Percentiles rank a stretch among this genome's conserved stretches.
Evolutionary conservation across 2,888 invertebrate genomes (phyloP).

Genomic region (Petrophora chlorosata): DNA sequence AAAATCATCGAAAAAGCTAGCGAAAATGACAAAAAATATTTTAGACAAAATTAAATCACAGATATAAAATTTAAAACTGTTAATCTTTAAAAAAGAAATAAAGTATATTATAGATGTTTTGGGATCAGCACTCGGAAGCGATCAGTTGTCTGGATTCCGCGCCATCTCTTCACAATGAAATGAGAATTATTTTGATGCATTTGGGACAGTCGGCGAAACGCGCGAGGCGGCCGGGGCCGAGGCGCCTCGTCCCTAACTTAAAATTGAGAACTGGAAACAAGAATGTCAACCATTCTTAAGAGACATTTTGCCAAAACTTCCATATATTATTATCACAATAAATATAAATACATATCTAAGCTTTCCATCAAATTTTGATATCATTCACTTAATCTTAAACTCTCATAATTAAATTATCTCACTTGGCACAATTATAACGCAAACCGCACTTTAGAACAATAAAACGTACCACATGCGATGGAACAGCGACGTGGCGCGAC

Average conservation of each 20-base stretch:
- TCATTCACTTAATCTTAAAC: constrained; percentile 81
- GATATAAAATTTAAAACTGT: too few relatives aligned
- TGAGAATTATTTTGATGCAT: constrained; percentile 63
- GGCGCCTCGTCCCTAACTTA: constrained; percentile 52
- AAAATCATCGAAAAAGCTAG: constrained; percentile 37
- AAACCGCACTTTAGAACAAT: constrained; percentile 74
- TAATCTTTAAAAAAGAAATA: neutral
- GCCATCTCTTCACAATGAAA: constrained; percentile 41
- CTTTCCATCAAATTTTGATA: constrained; percentile 79
- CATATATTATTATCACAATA: constrained; percentile 82
- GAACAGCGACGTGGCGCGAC: constrained; percentile 58
- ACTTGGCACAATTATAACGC: constrained; percentile 82
- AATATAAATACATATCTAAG: constrained; percentile 76
- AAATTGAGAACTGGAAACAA: constrained; percentile 60
- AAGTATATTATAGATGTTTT: neutral
- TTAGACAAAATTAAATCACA: neutral
- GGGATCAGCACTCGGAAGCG: constrained; percentile 28
- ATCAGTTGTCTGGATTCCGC: constrained; percentile 23
- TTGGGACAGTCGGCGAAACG: constrained; percentile 46
- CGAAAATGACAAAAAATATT: constrained; percentile 6
- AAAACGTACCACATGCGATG: constrained; percentile 60
- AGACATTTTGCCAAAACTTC: constrained; percentile 76
- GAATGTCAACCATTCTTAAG: constrained; percentile 65
- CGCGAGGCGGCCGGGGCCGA: constrained; percentile 15
- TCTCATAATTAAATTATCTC: constrained; percentile 79